A percentile compares a stretch with the other conserved stretches of the same genome.
phyloP scores from a whole-genome alignment of 1,140 invertebrate species.

The Tetramorium simillimum region DNA sequence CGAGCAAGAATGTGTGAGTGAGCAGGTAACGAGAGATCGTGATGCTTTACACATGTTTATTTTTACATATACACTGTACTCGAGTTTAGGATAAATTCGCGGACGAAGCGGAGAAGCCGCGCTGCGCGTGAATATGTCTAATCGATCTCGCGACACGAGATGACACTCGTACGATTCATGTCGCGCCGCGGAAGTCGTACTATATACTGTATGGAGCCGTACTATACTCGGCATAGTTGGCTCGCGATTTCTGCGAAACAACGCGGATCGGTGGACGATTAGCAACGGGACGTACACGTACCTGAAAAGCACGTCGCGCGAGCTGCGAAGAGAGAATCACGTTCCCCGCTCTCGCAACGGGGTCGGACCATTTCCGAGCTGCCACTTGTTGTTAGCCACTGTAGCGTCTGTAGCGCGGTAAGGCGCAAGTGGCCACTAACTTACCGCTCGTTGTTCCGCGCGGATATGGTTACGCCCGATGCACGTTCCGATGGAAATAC shows the following conservation, averaged over 20 bases:
- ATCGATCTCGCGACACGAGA: background rate
- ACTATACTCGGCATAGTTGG: background rate
- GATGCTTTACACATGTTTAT: too few relatives aligned
- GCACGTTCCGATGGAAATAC: conserved; percentile 16
- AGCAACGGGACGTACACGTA: conserved; percentile 14
- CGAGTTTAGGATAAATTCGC: too few relatives aligned
- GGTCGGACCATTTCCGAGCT: conserved; percentile 12
- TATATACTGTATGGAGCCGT: background rate
- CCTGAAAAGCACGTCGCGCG: conserved; percentile 1
- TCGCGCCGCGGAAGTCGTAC: background rate
- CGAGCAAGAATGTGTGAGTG: background rate
- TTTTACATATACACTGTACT: too few relatives aligned
- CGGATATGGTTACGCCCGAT: conserved; percentile 19
- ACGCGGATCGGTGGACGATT: conserved; percentile 6
- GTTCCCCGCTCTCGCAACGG: background rate
- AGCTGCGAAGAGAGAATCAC: background rate
- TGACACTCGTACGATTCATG: background rate
- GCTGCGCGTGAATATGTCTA: too few relatives aligned
- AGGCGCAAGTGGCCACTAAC: conserved; percentile 23
- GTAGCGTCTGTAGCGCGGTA: too few relatives aligned
- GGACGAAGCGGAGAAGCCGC: too few relatives aligned
- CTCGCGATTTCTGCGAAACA: conserved; percentile 25
- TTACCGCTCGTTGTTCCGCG: conserved; percentile 19
- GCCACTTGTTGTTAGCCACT: too few relatives aligned
- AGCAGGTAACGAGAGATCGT: too few relatives aligned